Base-by-base conservation (phyloP, 2,888 invertebrate species). In the Zele albiditarsus region DNA sequence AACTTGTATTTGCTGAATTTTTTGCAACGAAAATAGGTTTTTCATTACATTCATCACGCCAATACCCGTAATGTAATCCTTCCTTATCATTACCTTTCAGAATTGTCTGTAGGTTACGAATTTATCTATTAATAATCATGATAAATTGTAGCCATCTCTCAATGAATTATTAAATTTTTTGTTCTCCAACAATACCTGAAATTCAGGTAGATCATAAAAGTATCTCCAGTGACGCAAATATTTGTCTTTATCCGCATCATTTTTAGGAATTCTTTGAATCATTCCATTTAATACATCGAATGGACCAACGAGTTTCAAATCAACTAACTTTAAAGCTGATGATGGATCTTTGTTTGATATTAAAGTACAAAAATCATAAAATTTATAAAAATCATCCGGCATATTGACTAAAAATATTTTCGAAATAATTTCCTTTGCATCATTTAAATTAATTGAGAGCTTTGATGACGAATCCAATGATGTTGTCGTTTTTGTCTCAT, bases 151-250 rank as follows among this genome's bases (percentile, higher is more conserved):
- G 12, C 8, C 12, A 6, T 38, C n/a, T 8, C 38, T 12, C 12
- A 12, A 2, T 0, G 8, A 31, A 38, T 38, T 12, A 8, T 0
- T 46, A 60, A 25, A 46, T 28, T 65, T 28, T 20, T 14, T n/a
- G n/a, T n/a, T 16, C 10, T 38, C 0, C 38, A 8, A 6, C 12
- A 25, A 46, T 87, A 94, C 94, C 90, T 97, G 96, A 89, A 98
- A 96, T 90, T 98, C 98, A 12, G 98, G 98, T 12, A 97, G 96
- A 91, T 99, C 98, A 89, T 95, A 97, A 87, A 93, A 97, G 89
- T 95, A 98, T 82, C 98, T 92, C 95, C 96, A 97, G 87, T 98
- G 97, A 12, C 93, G 90, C 66, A 97, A 91, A 86, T 94, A 95
- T 77, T 93, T 90, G 76, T 92, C 90, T 77, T 93, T 91, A 76